Percentiles rank a stretch among this genome's conserved stretches.
Conservation (phyloP, 1,140 invertebrate genomes). For the Polypedilum pembai region DNA sequence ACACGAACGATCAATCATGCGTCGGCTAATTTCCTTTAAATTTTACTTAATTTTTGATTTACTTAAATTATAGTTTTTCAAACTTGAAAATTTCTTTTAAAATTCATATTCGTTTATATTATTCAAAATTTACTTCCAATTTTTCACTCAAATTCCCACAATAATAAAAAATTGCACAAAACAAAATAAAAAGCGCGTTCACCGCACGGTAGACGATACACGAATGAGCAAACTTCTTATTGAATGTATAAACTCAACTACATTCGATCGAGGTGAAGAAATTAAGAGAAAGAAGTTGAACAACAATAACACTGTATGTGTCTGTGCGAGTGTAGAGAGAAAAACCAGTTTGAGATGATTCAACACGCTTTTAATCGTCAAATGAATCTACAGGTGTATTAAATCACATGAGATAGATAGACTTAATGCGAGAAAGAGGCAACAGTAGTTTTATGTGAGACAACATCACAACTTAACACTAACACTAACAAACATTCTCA, state of each 20-base stretch:
- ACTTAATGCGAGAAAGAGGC: not conserved
- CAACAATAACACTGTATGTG: not conserved
- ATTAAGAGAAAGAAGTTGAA: not conserved
- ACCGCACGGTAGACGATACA: not conserved
- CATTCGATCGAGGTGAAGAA: not conserved
- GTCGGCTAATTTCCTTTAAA: not conserved
- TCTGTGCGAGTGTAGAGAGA: not conserved
- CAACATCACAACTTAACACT: not conserved
- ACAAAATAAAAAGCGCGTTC: not conserved
- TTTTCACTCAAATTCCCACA: not conserved
- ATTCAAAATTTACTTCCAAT: not conserved
- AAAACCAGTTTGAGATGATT: not conserved
- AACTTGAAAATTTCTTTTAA: not conserved
- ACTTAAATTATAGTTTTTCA: not conserved
- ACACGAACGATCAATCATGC: too few relatives aligned
- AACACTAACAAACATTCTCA: not conserved
- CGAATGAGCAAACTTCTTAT: not conserved
- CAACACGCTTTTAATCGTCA: not conserved
- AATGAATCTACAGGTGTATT: slow-evolving; percentile 6
- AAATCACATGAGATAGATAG: not conserved
- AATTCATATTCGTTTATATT: not conserved
- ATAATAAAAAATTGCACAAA: not conserved
- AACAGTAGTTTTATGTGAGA: not conserved
- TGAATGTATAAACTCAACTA: not conserved
- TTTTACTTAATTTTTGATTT: not conserved